Conservation (phyloP, 2,113 vertebrate genomes). For the Arenaria interpres region DNA sequence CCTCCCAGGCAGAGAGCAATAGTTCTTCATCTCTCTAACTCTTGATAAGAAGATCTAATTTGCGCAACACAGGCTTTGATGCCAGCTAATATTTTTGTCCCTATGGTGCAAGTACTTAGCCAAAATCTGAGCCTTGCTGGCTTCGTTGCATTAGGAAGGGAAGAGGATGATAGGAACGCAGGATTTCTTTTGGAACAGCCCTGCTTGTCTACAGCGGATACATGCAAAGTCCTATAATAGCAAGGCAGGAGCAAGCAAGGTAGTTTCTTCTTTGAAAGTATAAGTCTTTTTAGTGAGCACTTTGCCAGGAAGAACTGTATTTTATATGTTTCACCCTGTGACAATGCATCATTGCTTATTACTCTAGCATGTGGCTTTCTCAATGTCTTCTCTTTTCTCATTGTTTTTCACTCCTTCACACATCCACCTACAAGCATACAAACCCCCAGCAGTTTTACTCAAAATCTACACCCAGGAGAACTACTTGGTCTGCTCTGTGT, state of each 20-base stretch:
- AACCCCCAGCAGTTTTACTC: not conserved
- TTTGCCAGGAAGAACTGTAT: not conserved
- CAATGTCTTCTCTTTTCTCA: not conserved
- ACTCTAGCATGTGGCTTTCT: not conserved
- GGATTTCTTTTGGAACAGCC: not conserved
- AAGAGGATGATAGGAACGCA: not conserved
- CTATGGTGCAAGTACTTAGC: not conserved
- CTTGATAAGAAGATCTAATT: constrained; percentile 43
- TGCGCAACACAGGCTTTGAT: not conserved
- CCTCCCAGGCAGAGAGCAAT: not conserved
- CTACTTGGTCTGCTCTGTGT: not conserved
- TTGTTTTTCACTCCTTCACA: not conserved
- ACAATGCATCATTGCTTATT: not conserved
- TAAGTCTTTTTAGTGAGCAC: not conserved
- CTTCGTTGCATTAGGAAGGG: not conserved
- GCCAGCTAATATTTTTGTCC: constrained; percentile 14
- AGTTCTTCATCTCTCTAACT: constrained; percentile 30
- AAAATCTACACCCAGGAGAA: not conserved
- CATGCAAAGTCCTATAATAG: not conserved
- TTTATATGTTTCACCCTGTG: not conserved
- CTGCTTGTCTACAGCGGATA: not conserved
- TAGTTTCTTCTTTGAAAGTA: not conserved
- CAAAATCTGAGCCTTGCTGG: not conserved
- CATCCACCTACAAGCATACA: not conserved
- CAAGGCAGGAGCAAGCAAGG: not conserved